Percentiles rank a stretch among this genome's conserved stretches.
phyloP scores from a whole-genome alignment of 2,113 vertebrate species.

The Tichodroma muraria region DNA sequence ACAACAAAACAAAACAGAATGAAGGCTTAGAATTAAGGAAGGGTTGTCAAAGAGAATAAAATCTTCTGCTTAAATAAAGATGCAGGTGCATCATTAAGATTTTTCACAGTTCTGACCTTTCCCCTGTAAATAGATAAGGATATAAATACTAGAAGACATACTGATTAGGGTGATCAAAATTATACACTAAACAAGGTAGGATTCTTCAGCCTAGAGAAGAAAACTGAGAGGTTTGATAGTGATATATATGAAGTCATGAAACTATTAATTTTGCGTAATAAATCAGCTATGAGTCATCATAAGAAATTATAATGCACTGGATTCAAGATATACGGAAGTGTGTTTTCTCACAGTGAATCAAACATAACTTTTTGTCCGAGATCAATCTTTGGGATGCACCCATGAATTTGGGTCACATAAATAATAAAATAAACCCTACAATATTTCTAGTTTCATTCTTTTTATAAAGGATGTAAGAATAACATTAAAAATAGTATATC shows the following conservation, averaged over 20 bases:
- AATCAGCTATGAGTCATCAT: neutral
- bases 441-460: neutral
- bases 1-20: neutral
- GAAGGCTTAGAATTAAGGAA: neutral
- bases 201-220: neutral
- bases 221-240: neutral
- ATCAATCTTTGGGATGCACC: neutral
- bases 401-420: neutral
- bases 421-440: neutral
- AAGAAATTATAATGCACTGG: neutral
- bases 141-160: neutral
- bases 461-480: neutral
- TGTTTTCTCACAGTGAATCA: neutral
- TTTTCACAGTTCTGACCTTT: neutral
- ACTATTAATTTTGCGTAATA: neutral
- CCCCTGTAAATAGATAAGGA: neutral
- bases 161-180: neutral
- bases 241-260: neutral
- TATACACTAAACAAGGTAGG: neutral
- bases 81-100: neutral
- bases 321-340: neutral
- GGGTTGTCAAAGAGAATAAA: neutral
- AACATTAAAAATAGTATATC: neutral
- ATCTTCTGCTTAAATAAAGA: neutral
- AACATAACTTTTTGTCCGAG: neutral